These are phyloP conservation scores for Drosophila paranaensis DNA, from an alignment of 2,888 invertebrate species.

Conservation along the genomic window DNA sequence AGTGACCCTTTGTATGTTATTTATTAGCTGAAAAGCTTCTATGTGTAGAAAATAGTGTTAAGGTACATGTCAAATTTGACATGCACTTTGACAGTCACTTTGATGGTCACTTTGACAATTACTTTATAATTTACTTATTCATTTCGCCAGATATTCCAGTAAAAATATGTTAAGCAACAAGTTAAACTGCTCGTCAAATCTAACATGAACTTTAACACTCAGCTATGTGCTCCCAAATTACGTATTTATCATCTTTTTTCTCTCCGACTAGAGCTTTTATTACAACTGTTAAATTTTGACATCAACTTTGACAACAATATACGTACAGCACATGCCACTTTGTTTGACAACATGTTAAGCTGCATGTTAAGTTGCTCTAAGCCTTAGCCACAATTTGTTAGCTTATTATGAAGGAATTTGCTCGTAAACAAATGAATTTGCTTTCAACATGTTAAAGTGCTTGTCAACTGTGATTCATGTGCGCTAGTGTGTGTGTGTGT, in stretches of 20 bases:
- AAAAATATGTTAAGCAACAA: not conserved
- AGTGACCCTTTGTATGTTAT: not conserved
- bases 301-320: not conserved
- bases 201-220: not conserved
- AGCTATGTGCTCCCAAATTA: too few relatives aligned
- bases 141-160: too few relatives aligned
- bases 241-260: too few relatives aligned
- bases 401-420: not conserved
- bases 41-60: not conserved
- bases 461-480: constrained; percentile 15
- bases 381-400: not conserved
- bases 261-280: not conserved
- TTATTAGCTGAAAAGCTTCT: not conserved
- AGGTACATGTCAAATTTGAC: not conserved
- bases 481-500: not conserved
- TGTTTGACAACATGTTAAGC: not conserved
- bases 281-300: not conserved
- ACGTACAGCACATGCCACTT: not conserved
- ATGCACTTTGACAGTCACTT: not conserved
- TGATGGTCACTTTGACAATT: not conserved
- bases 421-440: constrained; percentile 7
- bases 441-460: constrained; percentile 15
- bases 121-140: too few relatives aligned
- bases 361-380: not conserved
- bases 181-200: not conserved